Base-by-base conservation (phyloP, 2,797 vertebrate species). In the Parotocinclus haroldoi region DNA sequence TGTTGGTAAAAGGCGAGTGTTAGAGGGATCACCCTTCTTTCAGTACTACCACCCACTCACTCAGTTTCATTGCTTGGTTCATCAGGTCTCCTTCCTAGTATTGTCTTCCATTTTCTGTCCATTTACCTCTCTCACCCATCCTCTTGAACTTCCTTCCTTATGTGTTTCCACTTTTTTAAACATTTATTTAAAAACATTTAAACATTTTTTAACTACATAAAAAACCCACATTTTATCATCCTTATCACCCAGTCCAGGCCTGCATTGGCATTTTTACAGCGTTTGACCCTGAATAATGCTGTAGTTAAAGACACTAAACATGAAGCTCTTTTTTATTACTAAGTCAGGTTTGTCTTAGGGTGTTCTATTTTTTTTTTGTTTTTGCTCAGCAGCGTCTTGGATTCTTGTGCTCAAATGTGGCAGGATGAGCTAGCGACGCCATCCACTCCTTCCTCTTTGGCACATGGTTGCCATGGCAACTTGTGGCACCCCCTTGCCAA, bases 381-480 rank as follows among this genome's bases (percentile, higher is more conserved):
- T 50, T 46, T 56, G 45, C 60, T 39, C 19, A 18, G 52, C 27
- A 65, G 63, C 57, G 78, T 80, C 77, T 78, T 42, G 62, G 13
- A 40, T 57, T 58, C 19, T 53, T 42, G 63, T 69, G 71, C 40
- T 72, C 78, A 87, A 84, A 79, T 84, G 82, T 82, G 84, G 72
- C 86, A 83, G 71, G 65, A 67, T 62, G 78, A 81, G 82, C 78
- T 67, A 67, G 65, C 76, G 72, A 76, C 58, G 74, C 45, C 53
- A 59, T 40, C 61, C 62, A 14, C 44, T 50, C 45, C 45, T 63
- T 66, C 50, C 14, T 14, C 65, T 58, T 66, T 78, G 75, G 57
- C 58, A 66, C 58, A 62, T 45, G 58, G 78, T 81, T 83, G 68
- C 75, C 69, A 74, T 69, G 55, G 60, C 74, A 77, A 86, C 80